Base-by-base conservation (phyloP, 37 sponge, comb jelly and placozoan genomes). In the Mnemiopsis leidyi region DNA sequence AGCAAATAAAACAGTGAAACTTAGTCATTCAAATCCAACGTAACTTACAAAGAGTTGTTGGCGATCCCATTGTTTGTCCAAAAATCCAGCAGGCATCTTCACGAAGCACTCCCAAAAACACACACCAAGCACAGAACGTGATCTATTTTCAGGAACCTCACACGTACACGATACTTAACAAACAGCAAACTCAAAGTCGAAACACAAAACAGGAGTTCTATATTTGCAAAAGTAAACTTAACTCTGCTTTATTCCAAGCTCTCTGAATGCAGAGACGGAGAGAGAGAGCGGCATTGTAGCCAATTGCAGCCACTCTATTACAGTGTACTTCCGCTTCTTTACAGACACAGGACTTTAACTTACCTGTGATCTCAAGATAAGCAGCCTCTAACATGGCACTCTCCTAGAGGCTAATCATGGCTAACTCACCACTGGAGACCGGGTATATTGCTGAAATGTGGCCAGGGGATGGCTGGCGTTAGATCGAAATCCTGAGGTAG, bases 41-140 rank as follows among this genome's bases (percentile, higher is more conserved):
- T 23, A 29, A 85, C 90, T 85, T 33, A 85, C 90, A 29, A 28
- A 85, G 16, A 40, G 48, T 33, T 85, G 90, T 61, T 85, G 90
- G 29, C 35, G 38, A 37, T 85, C 90, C 90, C 90, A 85, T 28
- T 85, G 90, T 38, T 33, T 28, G 35, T 85, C 90, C 61, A 85
- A 37, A 37, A 32, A 85, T 16, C 90, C 90, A 38, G 61, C 33
- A 25, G 40, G 90, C 61, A 85, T 38, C 36, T 20, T 36, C 82
- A 34, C 35, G 36, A n/a, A 29, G 61, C 61, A 5, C 13, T 48
- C 61, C 61, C 13, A 48, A 48, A 48, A 48, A 5, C 13, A 13
- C 13, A 5, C 13, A n/a, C n/a, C n/a, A n/a, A n/a, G n/a, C n/a
- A n/a, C n/a, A n/a, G n/a, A n/a, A n/a, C n/a, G n/a, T n/a, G n/a